Evolutionary conservation across 2,113 vertebrate genomes (phyloP), one percentile per base, ranked within the genome.

Genomic region (Pipra filicauda): DNA sequence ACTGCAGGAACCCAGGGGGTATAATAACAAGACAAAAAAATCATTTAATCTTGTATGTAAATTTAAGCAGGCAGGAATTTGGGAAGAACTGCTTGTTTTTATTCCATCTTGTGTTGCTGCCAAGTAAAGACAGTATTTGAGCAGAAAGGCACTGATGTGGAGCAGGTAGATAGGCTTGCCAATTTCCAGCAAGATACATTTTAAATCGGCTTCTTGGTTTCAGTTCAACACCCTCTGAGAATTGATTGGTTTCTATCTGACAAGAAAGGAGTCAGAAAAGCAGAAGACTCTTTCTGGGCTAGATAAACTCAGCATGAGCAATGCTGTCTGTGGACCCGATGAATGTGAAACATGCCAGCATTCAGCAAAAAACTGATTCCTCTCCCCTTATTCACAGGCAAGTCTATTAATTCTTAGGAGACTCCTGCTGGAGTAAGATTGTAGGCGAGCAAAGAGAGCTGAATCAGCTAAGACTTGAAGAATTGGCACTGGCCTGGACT

Each of bases 1-100:
- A 58, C 54, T 35, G 64, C 74, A 44, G 93, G 54, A 95, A 96
- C 87, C 79, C 82, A 87, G 84, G 82, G 77, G 64, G 55, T 66
- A 78, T 88, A 95, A 96, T 88, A 96, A 86, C 87, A 85, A 91
- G 86, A 93, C 94, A 95, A 94, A 92, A 91, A 96, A 96, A 97
- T 92, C 73, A 91, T 96, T 95, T 96, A 82, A 94, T 97, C 92
- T 91, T 85, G 41, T 27, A 86, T 91, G 89, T 64, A 96, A 96
- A 97, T 94, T 94, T 91, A 82, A 93, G 88, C 49, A 73, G 95
- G 95, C 94, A 94, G 95, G 86, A 96, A 87, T 93, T 94, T 94
- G 92, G 95, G 95, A 92, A 79, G 94, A 87, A 71, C 76, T 59
- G 69, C 88, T 84, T 89, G 88, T 76, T 97, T 96, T 93, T 67